phyloP scores from a whole-genome alignment of 2,888 invertebrate genomes.

The Drosophila histrio region DNA sequence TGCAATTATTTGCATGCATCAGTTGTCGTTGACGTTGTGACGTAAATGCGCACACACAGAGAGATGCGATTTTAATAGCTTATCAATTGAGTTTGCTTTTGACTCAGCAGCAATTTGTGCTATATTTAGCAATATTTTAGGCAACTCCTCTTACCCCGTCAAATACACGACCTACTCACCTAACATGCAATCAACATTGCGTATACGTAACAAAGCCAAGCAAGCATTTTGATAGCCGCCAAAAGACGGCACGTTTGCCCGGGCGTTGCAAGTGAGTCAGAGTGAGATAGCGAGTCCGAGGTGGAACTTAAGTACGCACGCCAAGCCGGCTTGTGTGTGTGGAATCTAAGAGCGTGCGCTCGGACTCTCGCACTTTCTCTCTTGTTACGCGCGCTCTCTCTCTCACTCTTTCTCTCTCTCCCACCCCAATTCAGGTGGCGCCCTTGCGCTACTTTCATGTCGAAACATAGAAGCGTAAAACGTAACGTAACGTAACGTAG shows the following conservation, averaged over 20 bases:
- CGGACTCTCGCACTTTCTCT: neutral
- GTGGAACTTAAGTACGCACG: constrained; percentile 31
- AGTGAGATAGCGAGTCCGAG: neutral
- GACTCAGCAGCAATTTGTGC: constrained; percentile 59
- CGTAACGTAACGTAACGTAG: constrained; percentile 34
- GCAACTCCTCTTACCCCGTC: neutral
- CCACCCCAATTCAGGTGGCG: constrained; percentile 70
- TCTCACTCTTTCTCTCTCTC: neutral
- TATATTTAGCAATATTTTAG: constrained; percentile 22
- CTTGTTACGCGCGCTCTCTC: neutral
- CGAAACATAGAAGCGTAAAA: constrained; percentile 30
- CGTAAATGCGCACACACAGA: constrained; percentile 49
- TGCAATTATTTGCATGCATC: constrained; percentile 67
- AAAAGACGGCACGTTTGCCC: constrained; percentile 52
- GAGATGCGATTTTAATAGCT: constrained; percentile 32
- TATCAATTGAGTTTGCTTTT: constrained; percentile 57
- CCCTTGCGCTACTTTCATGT: constrained; percentile 76
- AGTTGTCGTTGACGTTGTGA: constrained; percentile 62
- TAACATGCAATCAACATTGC: constrained; percentile 63
- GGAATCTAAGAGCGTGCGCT: constrained; percentile 50
- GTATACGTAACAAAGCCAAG: constrained; percentile 63
- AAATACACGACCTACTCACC: constrained; percentile 67
- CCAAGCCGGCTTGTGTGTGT: constrained; percentile 55
- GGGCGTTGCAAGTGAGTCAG: constrained; percentile 23
- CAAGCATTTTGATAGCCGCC: constrained; percentile 38